A percentile compares a stretch with the other conserved stretches of the same genome.
phyloP scores from a whole-genome alignment of 2,888 invertebrate genomes.

The Mesopsocus fuscifrons region DNA sequence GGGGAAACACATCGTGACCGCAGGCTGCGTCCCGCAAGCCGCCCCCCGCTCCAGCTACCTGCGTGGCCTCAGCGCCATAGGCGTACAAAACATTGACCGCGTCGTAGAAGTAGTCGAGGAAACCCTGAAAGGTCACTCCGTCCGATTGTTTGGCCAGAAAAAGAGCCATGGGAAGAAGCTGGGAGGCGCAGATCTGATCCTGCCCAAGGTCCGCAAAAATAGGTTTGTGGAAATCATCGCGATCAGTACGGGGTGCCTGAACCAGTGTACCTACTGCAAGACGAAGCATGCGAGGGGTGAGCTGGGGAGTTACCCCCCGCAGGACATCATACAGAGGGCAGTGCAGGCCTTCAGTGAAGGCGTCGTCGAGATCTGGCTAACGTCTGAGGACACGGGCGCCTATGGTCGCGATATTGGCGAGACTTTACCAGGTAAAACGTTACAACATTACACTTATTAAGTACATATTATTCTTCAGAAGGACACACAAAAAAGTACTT shows the following conservation, averaged over 20 bases:
- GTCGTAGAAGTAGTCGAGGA: constrained; percentile 94
- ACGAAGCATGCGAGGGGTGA: constrained; percentile 95
- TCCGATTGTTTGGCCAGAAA: constrained; percentile 61
- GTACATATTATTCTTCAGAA: too few relatives aligned
- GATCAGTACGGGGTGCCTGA: constrained; percentile 89
- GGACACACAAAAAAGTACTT: too few relatives aligned
- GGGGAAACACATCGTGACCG: constrained; percentile 79
- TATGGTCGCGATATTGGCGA: constrained; percentile 90
- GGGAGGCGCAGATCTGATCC: constrained; percentile 67
- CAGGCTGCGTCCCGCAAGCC: constrained; percentile 95
- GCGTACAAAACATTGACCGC: constrained; percentile 94
- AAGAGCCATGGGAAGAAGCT: constrained; percentile 56
- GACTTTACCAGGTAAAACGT: constrained; percentile 51
- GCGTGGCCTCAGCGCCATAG: constrained; percentile 78
- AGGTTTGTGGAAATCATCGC: constrained; percentile 93
- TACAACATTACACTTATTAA: too few relatives aligned
- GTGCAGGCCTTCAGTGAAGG: constrained; percentile 76
- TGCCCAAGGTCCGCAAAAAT: constrained; percentile 92
- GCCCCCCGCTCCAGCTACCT: constrained; percentile 51
- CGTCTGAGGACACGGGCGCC: constrained; percentile 95
- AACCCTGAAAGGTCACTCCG: constrained; percentile 76
- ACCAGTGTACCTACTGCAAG: constrained; percentile 98
- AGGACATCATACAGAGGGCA: constrained; percentile 76
- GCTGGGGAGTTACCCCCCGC: constrained; percentile 81
- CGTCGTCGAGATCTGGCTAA: constrained; percentile 92